phyloP scores from a whole-genome alignment of 1,140 invertebrate genomes.

The Sinella curviseta region DNA sequence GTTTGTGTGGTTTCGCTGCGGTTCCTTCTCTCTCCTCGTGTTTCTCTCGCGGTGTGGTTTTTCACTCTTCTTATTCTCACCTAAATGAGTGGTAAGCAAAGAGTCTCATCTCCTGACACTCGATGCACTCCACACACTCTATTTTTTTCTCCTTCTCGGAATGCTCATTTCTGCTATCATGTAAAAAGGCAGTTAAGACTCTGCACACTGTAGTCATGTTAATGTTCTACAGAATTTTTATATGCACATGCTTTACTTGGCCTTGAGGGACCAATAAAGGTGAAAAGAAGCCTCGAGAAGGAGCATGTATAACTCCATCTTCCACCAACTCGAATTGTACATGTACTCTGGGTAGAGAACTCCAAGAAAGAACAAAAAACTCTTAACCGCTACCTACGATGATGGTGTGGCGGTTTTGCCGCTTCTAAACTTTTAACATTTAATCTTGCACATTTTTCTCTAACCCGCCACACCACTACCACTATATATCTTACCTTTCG shows the following conservation, averaged over 20 bases:
- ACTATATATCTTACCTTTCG: not conserved
- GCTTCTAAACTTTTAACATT: not conserved
- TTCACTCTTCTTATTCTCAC: not conserved
- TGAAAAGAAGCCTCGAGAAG: not conserved
- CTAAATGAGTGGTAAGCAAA: slow-evolving; percentile 8
- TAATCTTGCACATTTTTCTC: not conserved
- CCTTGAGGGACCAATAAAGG: slow-evolving; percentile 20
- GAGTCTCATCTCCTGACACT: not conserved
- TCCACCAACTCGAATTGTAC: not conserved
- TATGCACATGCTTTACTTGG: not conserved
- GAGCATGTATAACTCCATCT: not conserved
- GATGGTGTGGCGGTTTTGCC: not conserved
- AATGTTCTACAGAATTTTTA: not conserved
- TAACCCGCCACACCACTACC: not conserved
- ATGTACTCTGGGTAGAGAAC: not conserved
- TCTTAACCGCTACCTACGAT: not conserved
- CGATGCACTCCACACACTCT: not conserved
- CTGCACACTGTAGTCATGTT: not conserved
- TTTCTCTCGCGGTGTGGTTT: slow-evolving; percentile 2
- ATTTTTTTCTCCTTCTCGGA: not conserved
- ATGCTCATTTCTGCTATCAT: not conserved
- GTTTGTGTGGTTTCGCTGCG: not conserved
- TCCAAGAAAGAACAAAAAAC: not conserved
- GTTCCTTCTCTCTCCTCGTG: slow-evolving; percentile 1
- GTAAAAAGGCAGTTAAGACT: not conserved